A percentile compares a stretch with the other conserved stretches of the same genome.
phyloP scores from a whole-genome alignment of 2,797 vertebrate genomes.

The Sebastes hopkinsi region DNA sequence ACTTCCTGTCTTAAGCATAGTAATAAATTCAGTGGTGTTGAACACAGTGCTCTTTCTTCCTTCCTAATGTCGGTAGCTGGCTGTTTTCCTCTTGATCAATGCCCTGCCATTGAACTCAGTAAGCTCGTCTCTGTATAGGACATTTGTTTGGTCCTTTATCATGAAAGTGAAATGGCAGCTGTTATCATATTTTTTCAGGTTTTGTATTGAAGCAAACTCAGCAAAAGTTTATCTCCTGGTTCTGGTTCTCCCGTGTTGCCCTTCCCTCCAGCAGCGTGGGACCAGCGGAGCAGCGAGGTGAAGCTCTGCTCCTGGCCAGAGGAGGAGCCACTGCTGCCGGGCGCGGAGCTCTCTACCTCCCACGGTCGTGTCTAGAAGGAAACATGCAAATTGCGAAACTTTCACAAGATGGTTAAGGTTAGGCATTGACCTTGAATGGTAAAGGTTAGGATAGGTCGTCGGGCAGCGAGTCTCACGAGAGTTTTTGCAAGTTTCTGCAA shows the following conservation, averaged over 20 bases:
- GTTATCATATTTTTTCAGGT: neutral
- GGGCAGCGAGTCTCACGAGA: too few species aligned
- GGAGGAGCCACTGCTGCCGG: too few species aligned
- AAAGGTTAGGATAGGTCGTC: too few species aligned
- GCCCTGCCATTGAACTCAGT: neutral
- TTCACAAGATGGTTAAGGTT: too few species aligned
- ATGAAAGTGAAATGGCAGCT: neutral
- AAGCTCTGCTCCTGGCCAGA: too few species aligned
- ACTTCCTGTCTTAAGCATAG: conserved; percentile 5
- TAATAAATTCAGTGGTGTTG: neutral
- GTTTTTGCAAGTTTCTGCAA: too few species aligned
- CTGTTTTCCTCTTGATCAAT: neutral
- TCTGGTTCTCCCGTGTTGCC: too few species aligned
- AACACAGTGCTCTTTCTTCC: neutral
- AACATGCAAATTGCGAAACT: too few species aligned
- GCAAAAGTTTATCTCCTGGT: neutral
- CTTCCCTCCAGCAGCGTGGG: neutral
- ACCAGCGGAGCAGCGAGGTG: too few species aligned
- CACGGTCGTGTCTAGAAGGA: too few species aligned
- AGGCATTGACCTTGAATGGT: too few species aligned
- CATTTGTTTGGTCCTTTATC: neutral
- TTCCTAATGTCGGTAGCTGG: neutral
- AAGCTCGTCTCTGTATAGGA: neutral
- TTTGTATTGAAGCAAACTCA: neutral
- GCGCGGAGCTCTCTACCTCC: too few species aligned